Evolutionary conservation across 2,797 vertebrate genomes (phyloP).

Genomic region (Oreortyx pictus): DNA sequence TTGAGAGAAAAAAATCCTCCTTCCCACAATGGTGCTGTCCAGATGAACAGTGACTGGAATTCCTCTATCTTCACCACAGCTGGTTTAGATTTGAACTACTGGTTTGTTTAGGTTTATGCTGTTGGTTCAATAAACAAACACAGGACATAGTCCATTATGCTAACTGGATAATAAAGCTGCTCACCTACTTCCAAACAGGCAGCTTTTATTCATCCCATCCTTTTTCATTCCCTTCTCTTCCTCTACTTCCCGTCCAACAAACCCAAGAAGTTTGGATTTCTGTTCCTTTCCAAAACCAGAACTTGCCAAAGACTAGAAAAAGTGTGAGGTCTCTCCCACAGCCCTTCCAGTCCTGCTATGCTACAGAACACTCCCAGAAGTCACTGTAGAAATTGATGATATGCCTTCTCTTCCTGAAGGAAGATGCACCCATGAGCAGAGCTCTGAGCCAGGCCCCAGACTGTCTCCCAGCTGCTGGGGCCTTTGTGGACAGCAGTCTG

Average conservation of each 20-base stretch:
- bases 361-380: neutral
- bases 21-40: constrained; percentile 4
- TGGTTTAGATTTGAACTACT: constrained; percentile 69
- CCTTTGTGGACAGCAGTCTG: neutral
- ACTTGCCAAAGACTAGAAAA: neutral
- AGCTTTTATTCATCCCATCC: neutral
- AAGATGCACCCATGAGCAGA: neutral
- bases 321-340: neutral
- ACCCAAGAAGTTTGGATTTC: neutral
- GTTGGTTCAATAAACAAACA: constrained; percentile 58
- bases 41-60: constrained; percentile 2
- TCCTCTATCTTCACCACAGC: constrained; percentile 43
- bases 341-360: neutral
- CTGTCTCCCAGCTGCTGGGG: neutral
- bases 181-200: constrained; percentile 22
- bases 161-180: constrained; percentile 13
- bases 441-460: neutral
- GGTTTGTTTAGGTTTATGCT: constrained; percentile 41
- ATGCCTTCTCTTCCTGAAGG: neutral
- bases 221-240: neutral
- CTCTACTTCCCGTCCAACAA: neutral
- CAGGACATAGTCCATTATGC: neutral
- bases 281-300: neutral
- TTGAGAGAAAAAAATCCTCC: neutral
- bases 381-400: neutral